Conservation (phyloP, 2,888 invertebrate species). For the Scaeva pyrastri region DNA sequence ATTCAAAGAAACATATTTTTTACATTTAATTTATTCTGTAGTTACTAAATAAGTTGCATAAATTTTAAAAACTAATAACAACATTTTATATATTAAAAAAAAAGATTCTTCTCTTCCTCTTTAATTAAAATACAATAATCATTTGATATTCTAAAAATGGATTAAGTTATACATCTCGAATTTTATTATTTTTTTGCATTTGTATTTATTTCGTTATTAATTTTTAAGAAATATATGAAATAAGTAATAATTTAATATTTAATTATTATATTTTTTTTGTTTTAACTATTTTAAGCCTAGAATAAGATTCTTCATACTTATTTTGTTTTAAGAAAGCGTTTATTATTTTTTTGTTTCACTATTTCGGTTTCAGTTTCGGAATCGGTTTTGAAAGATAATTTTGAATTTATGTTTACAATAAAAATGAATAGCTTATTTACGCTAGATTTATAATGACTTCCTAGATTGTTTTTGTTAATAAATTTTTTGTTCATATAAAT, state of each 20-base stretch:
- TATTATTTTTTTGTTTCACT: constrained; percentile 42
- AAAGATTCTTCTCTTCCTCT: constrained; percentile 21
- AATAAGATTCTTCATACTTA: constrained; percentile 43
- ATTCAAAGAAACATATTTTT: not conserved
- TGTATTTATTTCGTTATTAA: constrained; percentile 18
- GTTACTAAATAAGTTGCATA: constrained; percentile 2
- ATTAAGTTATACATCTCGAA: constrained; percentile 56
- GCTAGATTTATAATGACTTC: constrained; percentile 51
- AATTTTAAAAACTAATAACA: constrained; percentile 53
- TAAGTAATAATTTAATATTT: constrained; percentile 51
- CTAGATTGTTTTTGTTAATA: constrained; percentile 36
- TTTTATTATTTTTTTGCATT: constrained; percentile 25
- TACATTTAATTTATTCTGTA: constrained; percentile 4
- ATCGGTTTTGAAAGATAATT: constrained; percentile 60
- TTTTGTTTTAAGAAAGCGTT: constrained; percentile 59
- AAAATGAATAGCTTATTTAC: constrained; percentile 54
- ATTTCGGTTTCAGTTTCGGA: constrained; percentile 29
- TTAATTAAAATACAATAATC: constrained; percentile 30
- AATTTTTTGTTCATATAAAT: constrained; percentile 36
- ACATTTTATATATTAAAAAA: constrained; percentile 66
- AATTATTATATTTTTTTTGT: constrained; percentile 22
- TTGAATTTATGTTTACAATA: constrained; percentile 64
- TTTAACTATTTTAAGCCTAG: constrained; percentile 63
- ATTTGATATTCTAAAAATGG: constrained; percentile 70
- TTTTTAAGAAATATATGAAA: constrained; percentile 61